Base-by-base conservation (phyloP, 2,113 vertebrate genomes). In the Sinocyclocheilus anophthalmus region DNA sequence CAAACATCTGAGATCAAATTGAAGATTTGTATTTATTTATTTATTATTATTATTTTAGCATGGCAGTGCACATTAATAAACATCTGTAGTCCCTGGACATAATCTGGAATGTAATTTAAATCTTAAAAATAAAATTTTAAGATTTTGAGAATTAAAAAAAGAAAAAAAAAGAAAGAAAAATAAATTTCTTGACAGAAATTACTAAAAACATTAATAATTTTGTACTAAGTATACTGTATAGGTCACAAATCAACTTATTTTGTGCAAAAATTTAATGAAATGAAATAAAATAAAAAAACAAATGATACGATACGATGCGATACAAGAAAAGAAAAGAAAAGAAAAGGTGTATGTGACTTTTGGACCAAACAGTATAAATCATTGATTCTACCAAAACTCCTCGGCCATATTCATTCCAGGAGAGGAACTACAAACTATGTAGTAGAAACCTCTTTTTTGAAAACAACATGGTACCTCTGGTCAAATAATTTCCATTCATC, bases 401-500 rank as follows among this genome's bases (percentile, higher is more conserved):
- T 61, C 6, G 11, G 55, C 33, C 18, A 81, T 42, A 65, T 81
- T 67, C n/a, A 18, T 37, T 53, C 26, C 63, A 65, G 42, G 18
- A 81, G 75, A 82, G n/a, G 67, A 70, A 55, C 59, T 79, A 53
- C 70, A 73, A 37, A 45, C 84, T 65, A 37, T 14, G 61, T 79
- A 79, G 77, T 50, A 26, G 24, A 78, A 84, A 61, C 22, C 79
- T 77, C 50, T 63, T 79, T 85, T 59, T 53, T 84, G 30, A 78
- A 78, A 81, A 80, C 83, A 83, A 30, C 72, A 70, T 10, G 33
- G 16, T 76, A 82, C 73, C 50, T 48, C 39, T 80, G 37, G 87
- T 79, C 83, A 82, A 85, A 75, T 83, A 42, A 76, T 87, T 85
- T 89, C 88, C 86, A 77, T 81, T 83, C 88, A 89, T 87, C 86